Evolutionary conservation across 2,113 vertebrate genomes (phyloP).

Genomic region (Ptychochromis oligacanthus): DNA sequence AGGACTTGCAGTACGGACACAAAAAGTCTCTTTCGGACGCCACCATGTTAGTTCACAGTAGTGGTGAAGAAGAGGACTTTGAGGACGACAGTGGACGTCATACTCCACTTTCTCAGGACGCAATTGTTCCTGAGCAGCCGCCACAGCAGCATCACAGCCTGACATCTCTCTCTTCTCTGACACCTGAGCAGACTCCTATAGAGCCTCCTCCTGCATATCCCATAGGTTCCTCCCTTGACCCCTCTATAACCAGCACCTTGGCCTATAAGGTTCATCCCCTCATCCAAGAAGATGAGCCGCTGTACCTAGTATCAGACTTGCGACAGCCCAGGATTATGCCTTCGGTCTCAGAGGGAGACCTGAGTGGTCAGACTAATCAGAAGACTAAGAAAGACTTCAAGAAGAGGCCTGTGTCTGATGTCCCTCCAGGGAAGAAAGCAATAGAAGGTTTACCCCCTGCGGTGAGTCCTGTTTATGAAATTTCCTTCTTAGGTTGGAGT

Average conservation of each 20-base stretch:
- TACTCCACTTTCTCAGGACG: conserved; percentile 76
- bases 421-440: conserved; percentile 87
- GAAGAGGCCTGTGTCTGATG: conserved; percentile 90
- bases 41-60: conserved; percentile 97
- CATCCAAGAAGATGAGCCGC: conserved; percentile 80
- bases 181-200: conserved; percentile 69
- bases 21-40: conserved; percentile 95
- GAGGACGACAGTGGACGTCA: conserved; percentile 82
- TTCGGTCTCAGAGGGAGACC: conserved; percentile 91
- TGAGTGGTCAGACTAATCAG: conserved; percentile 84
- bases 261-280: conserved; percentile 84
- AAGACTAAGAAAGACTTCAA: conserved; percentile 87
- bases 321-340: conserved; percentile 85
- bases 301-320: conserved; percentile 75
- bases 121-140: conserved; percentile 58
- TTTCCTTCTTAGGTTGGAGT: background rate
- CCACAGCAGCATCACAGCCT: conserved; percentile 50
- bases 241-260: conserved; percentile 75
- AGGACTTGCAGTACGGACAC: conserved; percentile 85
- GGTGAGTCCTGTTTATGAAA: conserved; percentile 79
- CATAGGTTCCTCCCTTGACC: conserved; percentile 76
- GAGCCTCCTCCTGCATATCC: conserved; percentile 83
- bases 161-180: conserved; percentile 56
- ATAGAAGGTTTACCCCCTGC: conserved; percentile 91
- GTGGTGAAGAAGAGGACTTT: conserved; percentile 93